phyloP scores from a whole-genome alignment of 2,797 vertebrate species.

The Microcaecilia unicolor region DNA sequence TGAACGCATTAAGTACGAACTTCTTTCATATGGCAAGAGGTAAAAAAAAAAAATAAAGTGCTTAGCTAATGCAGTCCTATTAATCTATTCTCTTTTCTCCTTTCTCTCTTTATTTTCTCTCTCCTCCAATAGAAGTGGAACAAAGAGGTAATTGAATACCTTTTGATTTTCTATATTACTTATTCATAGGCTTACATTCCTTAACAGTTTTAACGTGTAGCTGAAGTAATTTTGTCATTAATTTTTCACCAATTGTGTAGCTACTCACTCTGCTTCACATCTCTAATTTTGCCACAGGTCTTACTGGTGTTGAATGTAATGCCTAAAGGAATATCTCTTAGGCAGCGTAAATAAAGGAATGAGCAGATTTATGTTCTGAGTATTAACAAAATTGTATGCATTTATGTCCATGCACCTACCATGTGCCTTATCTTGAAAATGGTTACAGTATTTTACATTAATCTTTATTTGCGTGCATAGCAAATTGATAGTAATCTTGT shows the following conservation, averaged over 20 bases:
- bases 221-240: conserved; percentile 59
- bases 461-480: no score
- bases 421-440: no score
- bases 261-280: conserved; percentile 55
- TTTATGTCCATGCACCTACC: no score
- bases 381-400: no score
- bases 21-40: conserved; percentile 53
- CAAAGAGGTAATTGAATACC: conserved; percentile 99
- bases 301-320: conserved; percentile 18
- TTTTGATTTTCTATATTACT: conserved; percentile 60
- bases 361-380: no score
- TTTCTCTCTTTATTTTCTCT: conserved; percentile 72
- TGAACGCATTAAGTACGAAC: no score
- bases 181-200: conserved; percentile 61
- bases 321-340: conserved; percentile 12
- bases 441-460: no score
- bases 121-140: conserved; percentile 97
- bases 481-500: no score
- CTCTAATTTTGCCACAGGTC: conserved; percentile 22
- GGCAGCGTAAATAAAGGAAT: no score
- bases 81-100: conserved; percentile 72
- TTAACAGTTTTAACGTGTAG: conserved; percentile 64
- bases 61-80: conserved; percentile 60
- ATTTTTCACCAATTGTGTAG: conserved; percentile 45
- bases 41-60: conserved; percentile 58